Base-by-base conservation (phyloP, 2,888 invertebrate genomes). In the Magallana nippona region DNA sequence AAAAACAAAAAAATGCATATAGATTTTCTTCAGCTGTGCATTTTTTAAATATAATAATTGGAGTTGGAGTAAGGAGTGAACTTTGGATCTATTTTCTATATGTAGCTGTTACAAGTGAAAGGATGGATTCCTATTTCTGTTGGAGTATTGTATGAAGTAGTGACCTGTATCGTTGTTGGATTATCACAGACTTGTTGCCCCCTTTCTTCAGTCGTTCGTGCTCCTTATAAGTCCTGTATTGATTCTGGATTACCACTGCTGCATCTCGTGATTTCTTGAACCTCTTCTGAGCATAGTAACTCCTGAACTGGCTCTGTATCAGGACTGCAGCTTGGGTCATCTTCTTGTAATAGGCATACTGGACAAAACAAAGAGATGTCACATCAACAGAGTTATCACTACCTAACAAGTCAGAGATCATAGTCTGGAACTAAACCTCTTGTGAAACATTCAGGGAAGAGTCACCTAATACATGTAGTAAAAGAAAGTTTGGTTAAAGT, bases 271-370 rank as follows among this genome's bases (percentile, higher is more conserved):
- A 96, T 94, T 96, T 96, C 94, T 97, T 96, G 93, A 97, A 97
- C 56, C 97, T 95, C 92, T 98, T 97, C 94, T 97, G 97, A 89
- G 97, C 96, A 92, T 97, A 97, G 95, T 98, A 97, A 78, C 97
- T 96, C 87, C 98, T 96, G 95, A 96, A 98, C 87, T 98, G 97
- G 89, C 97, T 97, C 95, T 98, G 99, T 90, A 99, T 99, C 84
- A 99, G 97, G 92, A 98, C 96, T 0, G 99, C 99, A 55, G 99
- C 99, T 92, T 97, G 97, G 84, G 98, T 98, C 96, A 98, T 98
- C 95, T 98, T 98, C 94, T 98, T 98, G 95, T 97, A 95, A 95
- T 98, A 99, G 84, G 98, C 98, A 94, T 98, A 99, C 96, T 99
- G 96, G 58, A 94, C 91, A 78, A 55, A 55, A 15, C 32, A 13